Percentiles rank a stretch among this genome's conserved stretches.
Evolutionary conservation across 2,888 invertebrate species (phyloP).

Genomic region (Ophion slaviceki): DNA sequence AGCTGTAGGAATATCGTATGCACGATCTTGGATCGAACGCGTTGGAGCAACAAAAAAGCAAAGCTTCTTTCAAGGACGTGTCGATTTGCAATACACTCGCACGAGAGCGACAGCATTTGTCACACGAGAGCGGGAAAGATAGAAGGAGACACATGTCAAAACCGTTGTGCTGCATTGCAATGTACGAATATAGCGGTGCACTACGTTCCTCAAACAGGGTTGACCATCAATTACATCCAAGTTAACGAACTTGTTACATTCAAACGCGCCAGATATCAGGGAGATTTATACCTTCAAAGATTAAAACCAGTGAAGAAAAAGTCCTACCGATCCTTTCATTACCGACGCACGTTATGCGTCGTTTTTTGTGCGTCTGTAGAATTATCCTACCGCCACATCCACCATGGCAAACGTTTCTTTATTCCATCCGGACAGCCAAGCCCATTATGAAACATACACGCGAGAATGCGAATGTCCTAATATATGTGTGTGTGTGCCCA

Average conservation of each 20-base stretch:
- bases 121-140: slow-evolving; percentile 29
- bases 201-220: slow-evolving; percentile 70
- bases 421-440: slow-evolving; percentile 37
- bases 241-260: slow-evolving; percentile 77
- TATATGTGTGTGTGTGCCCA: background rate
- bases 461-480: too few relatives aligned
- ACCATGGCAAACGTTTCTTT: slow-evolving; percentile 49
- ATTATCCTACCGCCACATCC: slow-evolving; percentile 42
- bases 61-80: slow-evolving; percentile 56
- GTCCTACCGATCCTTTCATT: slow-evolving; percentile 71
- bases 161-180: slow-evolving; percentile 30
- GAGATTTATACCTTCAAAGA: slow-evolving; percentile 72
- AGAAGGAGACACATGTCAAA: background rate
- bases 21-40: slow-evolving; percentile 59
- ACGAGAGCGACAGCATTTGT: slow-evolving; percentile 44
- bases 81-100: slow-evolving; percentile 52
- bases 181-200: slow-evolving; percentile 59
- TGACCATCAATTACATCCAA: slow-evolving; percentile 75
- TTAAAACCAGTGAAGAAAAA: slow-evolving; percentile 74
- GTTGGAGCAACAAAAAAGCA: slow-evolving; percentile 44
- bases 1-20: slow-evolving; percentile 56
- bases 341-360: slow-evolving; percentile 72
- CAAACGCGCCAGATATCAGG: slow-evolving; percentile 40
- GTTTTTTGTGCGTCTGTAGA: slow-evolving; percentile 50
- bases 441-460: slow-evolving; percentile 30